Evolutionary conservation across 1,140 invertebrate species (phyloP), one percentile per base, ranked within the genome.

Genomic region (Bombus pascuorum): DNA sequence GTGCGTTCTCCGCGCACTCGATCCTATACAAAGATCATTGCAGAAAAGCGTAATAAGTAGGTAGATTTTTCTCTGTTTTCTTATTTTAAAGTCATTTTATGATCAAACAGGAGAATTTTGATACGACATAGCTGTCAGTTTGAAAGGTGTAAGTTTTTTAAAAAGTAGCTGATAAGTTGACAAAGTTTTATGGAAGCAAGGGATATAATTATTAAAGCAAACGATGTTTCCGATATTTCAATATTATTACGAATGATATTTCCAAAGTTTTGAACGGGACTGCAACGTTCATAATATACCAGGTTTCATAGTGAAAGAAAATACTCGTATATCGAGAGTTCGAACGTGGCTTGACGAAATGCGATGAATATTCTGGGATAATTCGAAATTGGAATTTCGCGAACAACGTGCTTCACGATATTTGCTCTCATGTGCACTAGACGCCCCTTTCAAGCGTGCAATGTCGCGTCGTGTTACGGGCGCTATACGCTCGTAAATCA

Each of bases 281-380:
- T 3, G 34, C 1, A 22, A 18, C 42, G 57, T 47, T 28, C 34
- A n/a, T 32, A 39, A 44, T 18, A 34, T 13, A 32, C 85, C 79
- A 22, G 75, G 66, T 87, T 89, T 85, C 86, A 78, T 53, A 75
- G 77, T 47, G 68, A 89, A 62, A 34, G 53, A 75, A 82, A 87
- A 89, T 22, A 53, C 47, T 53, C 18, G 47, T 53, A 53, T 53
- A 53, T 53, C 10, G 15, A 22, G 22, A 37, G 22, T 68, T 74
- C n/a, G n/a, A 59, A 37, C 42, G 37, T 66, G 37, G 59, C 39
- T 79, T 39, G 76, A 72, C 42, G 75, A 53, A 53, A 53, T 53
- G 47, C 47, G 47, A 53, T 53, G 47, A 39, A 83, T 62, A 47
- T 79, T 39, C n/a, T 6, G 47, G 75, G 39, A 79, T 84, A 72